Conservation (phyloP, 2,113 vertebrate species). For the Cryptomyrus ogoouensis region DNA sequence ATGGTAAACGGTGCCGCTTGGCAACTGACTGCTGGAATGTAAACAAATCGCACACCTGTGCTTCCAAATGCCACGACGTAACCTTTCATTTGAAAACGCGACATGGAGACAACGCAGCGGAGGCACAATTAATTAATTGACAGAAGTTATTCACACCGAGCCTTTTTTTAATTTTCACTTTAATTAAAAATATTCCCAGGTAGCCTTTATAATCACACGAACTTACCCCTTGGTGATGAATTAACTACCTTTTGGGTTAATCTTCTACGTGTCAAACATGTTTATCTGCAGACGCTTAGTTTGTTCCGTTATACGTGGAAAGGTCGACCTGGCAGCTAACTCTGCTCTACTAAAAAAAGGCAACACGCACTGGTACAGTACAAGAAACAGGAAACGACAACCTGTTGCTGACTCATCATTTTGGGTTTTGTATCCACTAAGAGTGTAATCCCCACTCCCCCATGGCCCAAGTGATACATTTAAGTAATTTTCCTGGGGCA, state of each 20-base stretch:
- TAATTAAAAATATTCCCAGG: constrained; percentile 52
- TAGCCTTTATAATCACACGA: constrained; percentile 39
- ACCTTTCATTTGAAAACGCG: constrained; percentile 17
- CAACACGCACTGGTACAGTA: neutral
- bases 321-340: constrained; percentile 11
- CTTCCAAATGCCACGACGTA: neutral
- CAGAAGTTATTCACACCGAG: constrained; percentile 33
- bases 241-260: constrained; percentile 21
- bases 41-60: constrained; percentile 11
- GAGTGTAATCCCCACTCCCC: constrained; percentile 26
- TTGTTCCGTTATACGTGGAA: constrained; percentile 4
- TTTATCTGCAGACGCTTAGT: constrained; percentile 3
- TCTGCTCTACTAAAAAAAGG: neutral
- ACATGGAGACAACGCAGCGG: constrained; percentile 24
- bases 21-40: neutral
- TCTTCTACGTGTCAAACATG: constrained; percentile 16
- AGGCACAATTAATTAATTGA: constrained; percentile 41
- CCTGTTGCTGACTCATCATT: neutral
- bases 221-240: constrained; percentile 21
- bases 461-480: constrained; percentile 52
- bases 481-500: constrained; percentile 39
- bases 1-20: neutral
- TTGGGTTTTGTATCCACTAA: neutral
- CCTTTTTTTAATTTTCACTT: constrained; percentile 37
- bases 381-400: neutral